Evolutionary conservation across 2,113 vertebrate species (phyloP).

Genomic region (Tachuris rubrigastra): DNA sequence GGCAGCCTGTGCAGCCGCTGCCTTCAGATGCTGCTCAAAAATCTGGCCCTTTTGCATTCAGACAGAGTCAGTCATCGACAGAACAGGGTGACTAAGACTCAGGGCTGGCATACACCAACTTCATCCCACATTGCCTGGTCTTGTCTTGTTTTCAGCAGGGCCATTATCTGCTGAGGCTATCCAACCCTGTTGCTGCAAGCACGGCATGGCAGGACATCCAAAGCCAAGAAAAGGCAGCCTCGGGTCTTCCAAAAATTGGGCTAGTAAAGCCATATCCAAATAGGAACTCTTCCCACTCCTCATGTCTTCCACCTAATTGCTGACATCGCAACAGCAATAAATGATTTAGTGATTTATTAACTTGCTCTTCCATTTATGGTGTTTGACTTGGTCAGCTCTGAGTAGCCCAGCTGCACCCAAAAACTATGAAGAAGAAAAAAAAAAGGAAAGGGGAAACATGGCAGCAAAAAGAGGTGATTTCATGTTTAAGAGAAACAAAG

Average conservation of each 20-base stretch:
- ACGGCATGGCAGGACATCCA: rapidly evolving
- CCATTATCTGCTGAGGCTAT: not conserved
- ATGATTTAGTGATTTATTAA: not conserved
- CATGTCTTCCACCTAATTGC: not conserved
- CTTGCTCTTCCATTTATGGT: not conserved
- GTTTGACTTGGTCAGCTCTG: not conserved
- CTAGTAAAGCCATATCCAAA: not conserved
- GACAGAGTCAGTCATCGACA: not conserved
- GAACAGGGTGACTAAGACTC: not conserved
- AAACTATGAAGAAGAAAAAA: not conserved
- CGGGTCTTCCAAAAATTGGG: not conserved
- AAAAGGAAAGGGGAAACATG: rapidly evolving
- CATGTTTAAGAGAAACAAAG: not conserved
- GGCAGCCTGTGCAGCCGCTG: rapidly evolving
- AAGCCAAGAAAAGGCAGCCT: not conserved
- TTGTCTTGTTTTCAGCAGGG: not conserved
- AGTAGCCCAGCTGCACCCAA: not conserved
- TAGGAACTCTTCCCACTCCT: not conserved
- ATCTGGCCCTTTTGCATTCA: slow-evolving; percentile 31
- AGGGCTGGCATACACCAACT: not conserved
- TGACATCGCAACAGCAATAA: not conserved
- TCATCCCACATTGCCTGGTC: not conserved
- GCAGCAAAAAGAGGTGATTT: not conserved
- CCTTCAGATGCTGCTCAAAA: not conserved
- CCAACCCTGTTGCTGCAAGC: not conserved